Base-by-base conservation (phyloP, 2,888 invertebrate genomes). In the Eucriotettix oculatus region DNA sequence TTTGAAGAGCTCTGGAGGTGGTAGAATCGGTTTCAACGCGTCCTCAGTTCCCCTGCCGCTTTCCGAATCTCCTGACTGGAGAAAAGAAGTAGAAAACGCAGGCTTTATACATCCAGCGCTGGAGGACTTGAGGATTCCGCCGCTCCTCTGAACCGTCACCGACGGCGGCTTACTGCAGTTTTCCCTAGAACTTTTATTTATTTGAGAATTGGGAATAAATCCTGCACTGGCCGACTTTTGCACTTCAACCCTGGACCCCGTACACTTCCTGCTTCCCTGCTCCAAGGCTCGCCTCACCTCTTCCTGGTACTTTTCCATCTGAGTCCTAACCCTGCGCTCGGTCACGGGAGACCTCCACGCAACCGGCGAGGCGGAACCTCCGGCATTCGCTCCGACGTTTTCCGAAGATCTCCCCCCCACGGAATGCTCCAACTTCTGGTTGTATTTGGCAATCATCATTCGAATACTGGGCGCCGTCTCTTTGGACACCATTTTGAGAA, bases 401-500 rank as follows among this genome's bases (percentile, higher is more conserved):
- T 9, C 54, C 1, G 16, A 10, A 29, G 16, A 14, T n/a, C 16
- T 70, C n/a, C 65, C 67, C 76, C 62, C 58, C 9, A 63, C 79
- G 72, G 81, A 79, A 71, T 81, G 79, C 62, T 77, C 77, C 58
- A 83, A 74, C 68, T 81, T 81, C 70, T 82, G 80, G 68, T 84
- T 83, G 67, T 85, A 85, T 65, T 81, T 78, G 54, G 82, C 84
- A 67, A 86, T 81, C 84, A 86, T 86, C 60, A 84, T 77, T 54
- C 81, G 74, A 52, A 86, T 85, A 54, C 83, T 83, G 0, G 86
- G 85, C 1, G 85, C 82, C 16, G 84, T 80, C 68, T 84, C 84
- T 67, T 84, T 84, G 1, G 75, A 68, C 16, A 76, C 73, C 12
- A 75, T 75, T 63, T 76, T 76, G 10, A 41, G 55, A 17, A 40